phyloP scores from a whole-genome alignment of 2,113 vertebrate species.

The Penelope pileata region DNA sequence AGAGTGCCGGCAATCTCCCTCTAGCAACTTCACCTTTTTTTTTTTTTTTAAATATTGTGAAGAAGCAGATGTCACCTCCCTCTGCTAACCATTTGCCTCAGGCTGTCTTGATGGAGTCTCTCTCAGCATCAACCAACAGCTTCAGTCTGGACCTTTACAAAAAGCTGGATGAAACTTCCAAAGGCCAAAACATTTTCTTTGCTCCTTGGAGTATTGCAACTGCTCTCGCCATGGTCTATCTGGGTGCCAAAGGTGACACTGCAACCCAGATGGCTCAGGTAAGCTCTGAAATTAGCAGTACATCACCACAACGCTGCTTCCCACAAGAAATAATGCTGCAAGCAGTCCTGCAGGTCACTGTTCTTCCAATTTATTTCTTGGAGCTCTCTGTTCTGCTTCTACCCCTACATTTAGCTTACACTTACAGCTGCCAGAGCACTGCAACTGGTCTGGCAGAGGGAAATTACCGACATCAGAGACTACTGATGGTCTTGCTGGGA shows the following conservation, averaged over 20 bases:
- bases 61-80: not conserved
- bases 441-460: not conserved
- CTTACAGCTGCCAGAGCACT: not conserved
- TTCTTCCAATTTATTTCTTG: not conserved
- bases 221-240: slow-evolving; percentile 85
- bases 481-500: not conserved
- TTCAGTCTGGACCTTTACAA: slow-evolving; percentile 86
- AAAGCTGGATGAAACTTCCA: slow-evolving; percentile 71
- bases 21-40: not conserved
- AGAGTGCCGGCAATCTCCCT: not conserved
- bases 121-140: slow-evolving; percentile 76
- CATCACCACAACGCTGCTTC: not conserved
- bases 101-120: slow-evolving; percentile 77
- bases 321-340: not conserved
- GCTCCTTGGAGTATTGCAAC: slow-evolving; percentile 88
- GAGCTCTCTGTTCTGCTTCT: not conserved
- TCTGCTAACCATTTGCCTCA: not conserved
- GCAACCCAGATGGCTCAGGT: slow-evolving; percentile 88
- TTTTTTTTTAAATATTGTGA: not conserved
- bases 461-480: not conserved
- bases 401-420: not conserved
- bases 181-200: slow-evolving; percentile 81
- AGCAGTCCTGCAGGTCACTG: not conserved
- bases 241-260: slow-evolving; percentile 84
- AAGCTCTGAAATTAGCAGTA: not conserved